Evolutionary conservation across 2,797 vertebrate genomes (phyloP).

Genomic region (Chromis chromis): DNA sequence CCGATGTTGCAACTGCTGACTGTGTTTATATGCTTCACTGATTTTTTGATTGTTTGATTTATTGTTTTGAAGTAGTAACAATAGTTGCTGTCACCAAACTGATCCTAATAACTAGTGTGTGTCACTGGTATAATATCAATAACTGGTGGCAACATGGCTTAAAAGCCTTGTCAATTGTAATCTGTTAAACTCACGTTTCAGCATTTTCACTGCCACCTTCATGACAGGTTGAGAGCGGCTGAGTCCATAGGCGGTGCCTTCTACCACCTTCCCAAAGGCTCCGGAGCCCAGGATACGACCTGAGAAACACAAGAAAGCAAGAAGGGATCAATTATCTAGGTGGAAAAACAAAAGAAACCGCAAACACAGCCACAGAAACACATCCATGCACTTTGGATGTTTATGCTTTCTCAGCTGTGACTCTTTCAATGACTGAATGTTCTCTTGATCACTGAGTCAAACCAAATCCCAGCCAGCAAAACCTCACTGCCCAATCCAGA

Average conservation of each 20-base stretch:
- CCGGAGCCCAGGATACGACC: slow-evolving; percentile 97
- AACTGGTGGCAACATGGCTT: background rate
- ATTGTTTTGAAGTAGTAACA: background rate
- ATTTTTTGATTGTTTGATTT: too few species aligned
- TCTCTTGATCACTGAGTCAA: slow-evolving; percentile 64
- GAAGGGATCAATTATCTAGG: slow-evolving; percentile 5
- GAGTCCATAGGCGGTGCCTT: slow-evolving; percentile 96
- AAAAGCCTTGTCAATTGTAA: background rate
- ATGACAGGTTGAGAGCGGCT: slow-evolving; percentile 97
- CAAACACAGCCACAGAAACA: slow-evolving; percentile 18
- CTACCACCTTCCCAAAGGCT: slow-evolving; percentile 98
- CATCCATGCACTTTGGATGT: slow-evolving; percentile 27
- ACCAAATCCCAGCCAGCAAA: slow-evolving; percentile 32
- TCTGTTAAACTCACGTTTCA: slow-evolving; percentile 93
- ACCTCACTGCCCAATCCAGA: slow-evolving; percentile 25
- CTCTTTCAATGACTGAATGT: slow-evolving; percentile 21
- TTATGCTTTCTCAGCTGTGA: slow-evolving; percentile 57
- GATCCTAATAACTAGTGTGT: background rate
- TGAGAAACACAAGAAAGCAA: slow-evolving; percentile 61
- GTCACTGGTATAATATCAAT: background rate
- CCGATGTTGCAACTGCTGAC: background rate
- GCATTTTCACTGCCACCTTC: slow-evolving; percentile 99
- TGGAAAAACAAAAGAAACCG: slow-evolving; percentile 12
- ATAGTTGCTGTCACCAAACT: background rate
- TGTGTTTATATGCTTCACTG: background rate